Evolutionary conservation across 2,113 vertebrate species (phyloP).

Genomic region (Felis chaus): DNA sequence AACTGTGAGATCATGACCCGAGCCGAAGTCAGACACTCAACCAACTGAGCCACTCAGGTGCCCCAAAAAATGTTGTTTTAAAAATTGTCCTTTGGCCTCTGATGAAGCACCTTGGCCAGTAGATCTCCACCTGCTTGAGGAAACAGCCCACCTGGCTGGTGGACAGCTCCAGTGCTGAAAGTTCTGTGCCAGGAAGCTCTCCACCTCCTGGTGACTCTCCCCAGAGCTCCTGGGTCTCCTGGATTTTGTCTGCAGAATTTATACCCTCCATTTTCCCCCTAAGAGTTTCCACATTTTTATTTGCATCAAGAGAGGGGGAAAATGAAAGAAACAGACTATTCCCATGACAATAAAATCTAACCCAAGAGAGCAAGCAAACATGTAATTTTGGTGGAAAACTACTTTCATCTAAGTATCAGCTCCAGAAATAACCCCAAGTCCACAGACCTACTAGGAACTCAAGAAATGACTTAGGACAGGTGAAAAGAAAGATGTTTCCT

Average conservation of each 20-base stretch:
- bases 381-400: background rate
- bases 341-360: background rate
- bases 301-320: background rate
- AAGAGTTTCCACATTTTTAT: background rate
- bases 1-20: no score
- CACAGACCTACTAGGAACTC: background rate
- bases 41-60: no score
- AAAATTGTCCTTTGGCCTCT: background rate
- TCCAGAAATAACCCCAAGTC: background rate
- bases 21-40: no score
- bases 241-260: background rate
- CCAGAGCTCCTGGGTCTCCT: background rate
- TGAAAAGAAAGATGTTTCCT: background rate
- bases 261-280: background rate
- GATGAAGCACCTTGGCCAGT: background rate
- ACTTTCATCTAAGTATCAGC: background rate
- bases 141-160: accelerated
- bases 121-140: background rate
- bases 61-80: background rate
- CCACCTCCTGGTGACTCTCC: background rate
- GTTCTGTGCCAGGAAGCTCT: no score
- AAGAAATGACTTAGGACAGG: background rate
- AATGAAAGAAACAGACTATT: background rate
- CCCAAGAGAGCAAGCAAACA: background rate
- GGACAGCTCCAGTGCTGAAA: background rate